These are phyloP conservation scores for Xenopus laevis DNA, from an alignment of 2,113 vertebrate species.

Conservation along the genomic window DNA sequence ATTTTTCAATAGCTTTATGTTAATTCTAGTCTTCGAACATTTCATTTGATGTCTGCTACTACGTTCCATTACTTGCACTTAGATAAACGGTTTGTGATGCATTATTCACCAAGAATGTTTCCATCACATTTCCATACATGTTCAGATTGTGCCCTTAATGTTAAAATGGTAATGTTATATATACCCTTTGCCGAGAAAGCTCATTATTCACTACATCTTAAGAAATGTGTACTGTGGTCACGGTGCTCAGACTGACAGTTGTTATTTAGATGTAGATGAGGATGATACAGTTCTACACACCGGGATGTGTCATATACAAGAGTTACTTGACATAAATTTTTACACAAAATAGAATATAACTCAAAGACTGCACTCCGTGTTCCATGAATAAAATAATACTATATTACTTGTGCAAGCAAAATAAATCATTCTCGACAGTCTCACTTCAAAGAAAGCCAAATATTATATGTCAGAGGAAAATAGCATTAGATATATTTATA, in stretches of 20 bases:
- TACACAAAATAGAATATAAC: background rate
- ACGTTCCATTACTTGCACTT: background rate
- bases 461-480: background rate
- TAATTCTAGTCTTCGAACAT: background rate
- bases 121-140: background rate
- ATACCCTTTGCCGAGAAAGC: background rate
- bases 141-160: background rate
- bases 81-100: background rate
- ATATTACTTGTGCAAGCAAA: background rate
- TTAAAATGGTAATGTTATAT: background rate
- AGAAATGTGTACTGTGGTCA: background rate
- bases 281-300: background rate
- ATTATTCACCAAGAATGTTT: background rate
- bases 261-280: constrained; percentile 5
- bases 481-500: background rate
- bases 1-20: no score
- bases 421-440: background rate
- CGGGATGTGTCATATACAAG: background rate
- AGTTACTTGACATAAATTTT: background rate
- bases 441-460: background rate
- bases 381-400: background rate
- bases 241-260: background rate
- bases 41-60: background rate
- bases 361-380: background rate
- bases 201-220: background rate